Evolutionary conservation across 2,888 invertebrate species (phyloP).

Genomic region (Latheticus oryzae): DNA sequence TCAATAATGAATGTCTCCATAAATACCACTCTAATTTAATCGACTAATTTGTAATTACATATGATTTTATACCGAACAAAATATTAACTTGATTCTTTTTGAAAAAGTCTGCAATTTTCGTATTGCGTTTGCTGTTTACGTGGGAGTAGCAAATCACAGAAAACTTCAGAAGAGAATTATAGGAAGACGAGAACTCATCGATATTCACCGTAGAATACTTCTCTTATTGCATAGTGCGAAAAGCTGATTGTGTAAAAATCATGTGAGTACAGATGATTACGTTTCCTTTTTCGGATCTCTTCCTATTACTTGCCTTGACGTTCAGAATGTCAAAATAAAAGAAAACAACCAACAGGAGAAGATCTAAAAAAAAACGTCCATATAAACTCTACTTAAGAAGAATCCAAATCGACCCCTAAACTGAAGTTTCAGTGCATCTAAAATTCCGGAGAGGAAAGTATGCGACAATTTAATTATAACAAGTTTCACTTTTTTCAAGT

Average conservation of each 20-base stretch:
- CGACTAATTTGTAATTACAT: no score
- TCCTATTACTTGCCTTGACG: constrained; percentile 29
- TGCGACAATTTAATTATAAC: constrained; percentile 26
- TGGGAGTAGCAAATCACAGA: constrained; percentile 1
- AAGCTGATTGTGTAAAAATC: constrained; percentile 35
- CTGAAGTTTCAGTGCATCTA: constrained; percentile 20
- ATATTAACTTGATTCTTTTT: no score
- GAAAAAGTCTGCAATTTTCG: no score
- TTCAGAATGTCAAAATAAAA: constrained; percentile 34
- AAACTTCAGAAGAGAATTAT: constrained; percentile 9
- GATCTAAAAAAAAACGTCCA: constrained; percentile 27
- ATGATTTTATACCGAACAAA: no score
- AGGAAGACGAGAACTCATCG: constrained; percentile 18
- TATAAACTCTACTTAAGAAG: constrained; percentile 25
- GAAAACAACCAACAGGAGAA: constrained; percentile 25
- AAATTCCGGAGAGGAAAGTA: constrained; percentile 18
- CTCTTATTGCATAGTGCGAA: constrained; percentile 33
- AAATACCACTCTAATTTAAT: constrained; percentile 3
- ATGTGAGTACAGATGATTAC: constrained; percentile 34
- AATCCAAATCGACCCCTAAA: constrained; percentile 30
- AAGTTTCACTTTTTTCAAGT: constrained; percentile 1
- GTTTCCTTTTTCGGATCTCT: constrained; percentile 32
- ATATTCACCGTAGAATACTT: constrained; percentile 23
- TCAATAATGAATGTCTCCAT: constrained; percentile 10
- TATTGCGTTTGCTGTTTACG: no score